Conservation (phyloP, 2,797 vertebrate genomes). For the Thripadectes ignobilis region DNA sequence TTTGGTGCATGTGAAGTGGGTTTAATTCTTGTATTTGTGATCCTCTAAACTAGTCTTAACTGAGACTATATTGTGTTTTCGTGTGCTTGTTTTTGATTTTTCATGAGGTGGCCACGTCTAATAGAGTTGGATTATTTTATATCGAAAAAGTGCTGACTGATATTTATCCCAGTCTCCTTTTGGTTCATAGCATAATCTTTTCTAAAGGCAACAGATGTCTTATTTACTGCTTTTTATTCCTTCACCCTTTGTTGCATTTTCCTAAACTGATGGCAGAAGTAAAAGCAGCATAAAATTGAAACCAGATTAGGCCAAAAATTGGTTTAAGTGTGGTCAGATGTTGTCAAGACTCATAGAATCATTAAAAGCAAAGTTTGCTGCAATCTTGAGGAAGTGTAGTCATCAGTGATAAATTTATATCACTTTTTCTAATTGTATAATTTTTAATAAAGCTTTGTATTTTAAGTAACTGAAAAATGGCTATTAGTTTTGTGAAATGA, state of each 20-base stretch:
- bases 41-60: neutral
- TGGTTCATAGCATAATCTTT: neutral
- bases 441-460: neutral
- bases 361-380: neutral
- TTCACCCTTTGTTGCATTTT: neutral
- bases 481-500: neutral
- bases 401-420: neutral
- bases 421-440: neutral
- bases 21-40: neutral
- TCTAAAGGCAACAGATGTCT: neutral
- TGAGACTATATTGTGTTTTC: neutral
- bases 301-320: neutral
- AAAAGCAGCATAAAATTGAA: neutral
- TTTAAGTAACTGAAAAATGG: neutral
- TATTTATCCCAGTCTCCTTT: neutral
- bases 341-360: neutral
- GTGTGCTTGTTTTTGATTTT: neutral
- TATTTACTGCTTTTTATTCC: neutral
- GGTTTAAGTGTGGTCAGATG: neutral
- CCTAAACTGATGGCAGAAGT: neutral
- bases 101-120: accelerated
- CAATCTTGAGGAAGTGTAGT: neutral
- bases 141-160: neutral
- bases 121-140: neutral
- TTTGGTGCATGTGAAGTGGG: accelerated